These are phyloP conservation scores for Branchipolynoe longqiensis DNA, from an alignment of 2,888 invertebrate species.

Conservation along the genomic window DNA sequence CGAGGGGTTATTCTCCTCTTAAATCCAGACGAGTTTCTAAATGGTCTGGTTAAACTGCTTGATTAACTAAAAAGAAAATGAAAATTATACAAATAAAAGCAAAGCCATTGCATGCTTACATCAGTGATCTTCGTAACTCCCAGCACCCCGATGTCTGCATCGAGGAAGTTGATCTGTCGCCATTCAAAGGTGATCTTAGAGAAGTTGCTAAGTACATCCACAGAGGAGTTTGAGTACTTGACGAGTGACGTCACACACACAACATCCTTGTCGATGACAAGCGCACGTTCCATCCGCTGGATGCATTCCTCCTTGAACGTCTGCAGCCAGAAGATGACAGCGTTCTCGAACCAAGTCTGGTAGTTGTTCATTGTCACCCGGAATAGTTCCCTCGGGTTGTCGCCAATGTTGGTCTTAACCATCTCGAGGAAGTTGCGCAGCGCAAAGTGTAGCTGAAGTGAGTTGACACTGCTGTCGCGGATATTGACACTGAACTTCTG, in stretches of 20 bases:
- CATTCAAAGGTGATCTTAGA: conserved; percentile 79
- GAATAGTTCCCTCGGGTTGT: conserved; percentile 74
- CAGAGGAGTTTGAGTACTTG: conserved; percentile 79
- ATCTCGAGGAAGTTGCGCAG: conserved; percentile 71
- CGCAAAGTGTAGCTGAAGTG: conserved; percentile 74
- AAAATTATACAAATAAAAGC: too few relatives aligned
- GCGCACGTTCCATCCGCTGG: conserved; percentile 75
- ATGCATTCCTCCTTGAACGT: conserved; percentile 77
- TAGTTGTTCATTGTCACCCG: conserved; percentile 73
- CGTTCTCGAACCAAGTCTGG: conserved; percentile 77
- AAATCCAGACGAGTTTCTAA: too few relatives aligned
- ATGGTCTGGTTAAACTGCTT: too few relatives aligned
- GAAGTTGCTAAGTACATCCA: conserved; percentile 78
- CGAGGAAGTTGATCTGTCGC: conserved; percentile 75
- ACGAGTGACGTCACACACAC: conserved; percentile 76
- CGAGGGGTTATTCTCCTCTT: too few relatives aligned
- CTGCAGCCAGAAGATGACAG: conserved; percentile 79
- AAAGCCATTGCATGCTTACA: too few relatives aligned
- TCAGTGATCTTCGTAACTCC: conserved; percentile 79
- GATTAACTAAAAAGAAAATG: too few relatives aligned
- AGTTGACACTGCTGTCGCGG: conserved; percentile 72
- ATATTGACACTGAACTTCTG: conserved; percentile 75
- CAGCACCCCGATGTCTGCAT: conserved; percentile 76
- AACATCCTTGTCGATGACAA: conserved; percentile 80
- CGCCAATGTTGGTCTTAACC: conserved; percentile 72